phyloP scores from a whole-genome alignment of 2,113 vertebrate species.

The Pyrgilauda ruficollis region DNA sequence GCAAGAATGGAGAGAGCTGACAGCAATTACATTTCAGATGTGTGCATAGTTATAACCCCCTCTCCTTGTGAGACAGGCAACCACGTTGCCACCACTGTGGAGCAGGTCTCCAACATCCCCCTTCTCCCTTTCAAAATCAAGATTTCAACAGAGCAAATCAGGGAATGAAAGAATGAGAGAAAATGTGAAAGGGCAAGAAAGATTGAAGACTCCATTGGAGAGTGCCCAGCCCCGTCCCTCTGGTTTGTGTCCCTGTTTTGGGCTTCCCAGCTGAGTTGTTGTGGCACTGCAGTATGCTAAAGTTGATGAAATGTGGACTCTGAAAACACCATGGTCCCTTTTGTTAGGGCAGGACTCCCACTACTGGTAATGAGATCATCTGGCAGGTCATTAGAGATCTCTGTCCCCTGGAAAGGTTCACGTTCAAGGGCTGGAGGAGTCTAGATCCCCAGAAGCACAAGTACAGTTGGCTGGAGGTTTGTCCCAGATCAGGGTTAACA shows the following conservation, averaged over 20 bases:
- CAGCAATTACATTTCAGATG: slow-evolving; percentile 74
- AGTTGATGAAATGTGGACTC: background rate
- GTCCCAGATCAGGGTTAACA: background rate
- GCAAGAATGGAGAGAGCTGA: slow-evolving; percentile 68
- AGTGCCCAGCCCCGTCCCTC: background rate
- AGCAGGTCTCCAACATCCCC: background rate
- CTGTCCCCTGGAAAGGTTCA: background rate
- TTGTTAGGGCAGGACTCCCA: slow-evolving; percentile 56
- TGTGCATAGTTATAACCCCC: slow-evolving; percentile 61
- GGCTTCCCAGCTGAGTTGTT: background rate
- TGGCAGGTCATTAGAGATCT: slow-evolving; percentile 8
- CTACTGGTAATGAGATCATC: slow-evolving; percentile 43
- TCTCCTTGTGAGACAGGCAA: background rate
- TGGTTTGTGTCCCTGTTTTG: background rate
- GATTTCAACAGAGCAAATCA: background rate
- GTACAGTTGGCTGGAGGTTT: background rate
- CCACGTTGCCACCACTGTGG: background rate
- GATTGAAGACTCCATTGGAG: background rate
- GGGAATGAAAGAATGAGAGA: background rate
- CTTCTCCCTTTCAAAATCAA: background rate
- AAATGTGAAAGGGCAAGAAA: background rate
- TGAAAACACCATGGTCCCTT: background rate
- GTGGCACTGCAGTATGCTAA: rapidly evolving
- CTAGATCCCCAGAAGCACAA: background rate
- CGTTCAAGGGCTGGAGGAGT: background rate